Base-by-base conservation (phyloP, 2,888 invertebrate species). In the Charanyca ferruginea region DNA sequence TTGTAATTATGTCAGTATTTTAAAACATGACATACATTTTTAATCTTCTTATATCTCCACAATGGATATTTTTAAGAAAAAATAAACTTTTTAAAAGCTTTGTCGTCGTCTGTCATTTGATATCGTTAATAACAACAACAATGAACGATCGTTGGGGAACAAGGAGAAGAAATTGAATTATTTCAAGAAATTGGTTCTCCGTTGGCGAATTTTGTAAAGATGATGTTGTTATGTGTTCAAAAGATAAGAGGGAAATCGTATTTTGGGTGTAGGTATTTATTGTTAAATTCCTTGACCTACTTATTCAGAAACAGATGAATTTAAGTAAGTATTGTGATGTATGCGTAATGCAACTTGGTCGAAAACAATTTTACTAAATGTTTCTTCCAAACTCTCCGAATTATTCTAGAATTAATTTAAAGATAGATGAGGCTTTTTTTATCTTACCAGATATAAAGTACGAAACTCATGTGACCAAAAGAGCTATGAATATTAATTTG, bases 61-160 rank as follows among this genome's bases (percentile, higher is more conserved):
- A n/a, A 45, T 7, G 41, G n/a, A 66, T 9, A 41, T 42, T 18
- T 23, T 45, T 11, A 51, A 53, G 8, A 13, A 57, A 35, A 55
- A 61, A 58, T 41, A 64, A 71, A 66, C 61, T 72, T 72, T 65
- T 68, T 66, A 54, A 78, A 66, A 78, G 79, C 66, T 63, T 73
- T 60, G 66, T 53, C 49, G 38, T 66, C 11, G 32, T 45, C 49
- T 54, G 49, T 61, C 47, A 61, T 62, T 53, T 73, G 59, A 68
- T 62, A 23, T 54, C 18, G 61, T 64, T 77, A 69, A 51, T 55
- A 67, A 52, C 59, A 60, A 73, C 54, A 51, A 63, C 48, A 66
- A 66, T 66, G 54, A 61, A 45, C 59, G 74, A 79, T 69, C 66
- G 48, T 32, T 18, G 35, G 41, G 49, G 61, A 51, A 59, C 68